phyloP scores from a whole-genome alignment of 1,140 invertebrate species.

The Fopius arisanus region DNA sequence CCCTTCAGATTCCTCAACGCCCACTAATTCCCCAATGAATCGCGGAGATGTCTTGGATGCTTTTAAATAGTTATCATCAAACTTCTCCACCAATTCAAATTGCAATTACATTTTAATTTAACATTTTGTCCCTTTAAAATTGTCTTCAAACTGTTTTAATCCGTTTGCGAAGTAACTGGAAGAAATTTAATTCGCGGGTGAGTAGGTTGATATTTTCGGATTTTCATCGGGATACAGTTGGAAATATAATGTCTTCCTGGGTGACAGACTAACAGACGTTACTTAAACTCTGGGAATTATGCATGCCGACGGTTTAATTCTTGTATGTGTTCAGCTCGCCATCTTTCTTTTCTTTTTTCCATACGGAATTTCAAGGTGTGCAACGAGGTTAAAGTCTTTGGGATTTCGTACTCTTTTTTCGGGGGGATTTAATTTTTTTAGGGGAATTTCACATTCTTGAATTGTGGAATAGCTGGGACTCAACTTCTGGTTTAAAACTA shows the following conservation, averaged over 20 bases:
- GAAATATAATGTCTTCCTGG: not conserved
- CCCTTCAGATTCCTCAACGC: constrained; percentile 29
- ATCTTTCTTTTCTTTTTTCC: not conserved
- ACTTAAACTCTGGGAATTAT: not conserved
- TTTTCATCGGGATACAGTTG: not conserved
- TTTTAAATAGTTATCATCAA: not conserved
- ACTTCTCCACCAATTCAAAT: not conserved
- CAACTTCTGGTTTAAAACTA: no score
- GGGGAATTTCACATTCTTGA: no score
- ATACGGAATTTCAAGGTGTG: not conserved
- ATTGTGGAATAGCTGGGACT: no score
- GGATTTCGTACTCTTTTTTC: no score
- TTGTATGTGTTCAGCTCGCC: not conserved
- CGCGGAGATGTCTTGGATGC: not conserved
- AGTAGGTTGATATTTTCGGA: not conserved
- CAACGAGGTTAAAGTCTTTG: not conserved
- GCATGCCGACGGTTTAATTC: not conserved
- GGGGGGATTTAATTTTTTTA: no score
- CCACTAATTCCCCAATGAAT: constrained; percentile 5
- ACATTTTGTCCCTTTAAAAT: not conserved
- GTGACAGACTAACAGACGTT: not conserved
- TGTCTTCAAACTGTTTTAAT: not conserved
- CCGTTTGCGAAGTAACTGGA: not conserved
- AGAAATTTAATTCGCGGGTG: not conserved
- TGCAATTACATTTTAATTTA: not conserved